These are phyloP conservation scores for Tympanoctomys barrerae DNA, from an alignment of 2,797 vertebrate genomes.

Conservation along the genomic window DNA sequence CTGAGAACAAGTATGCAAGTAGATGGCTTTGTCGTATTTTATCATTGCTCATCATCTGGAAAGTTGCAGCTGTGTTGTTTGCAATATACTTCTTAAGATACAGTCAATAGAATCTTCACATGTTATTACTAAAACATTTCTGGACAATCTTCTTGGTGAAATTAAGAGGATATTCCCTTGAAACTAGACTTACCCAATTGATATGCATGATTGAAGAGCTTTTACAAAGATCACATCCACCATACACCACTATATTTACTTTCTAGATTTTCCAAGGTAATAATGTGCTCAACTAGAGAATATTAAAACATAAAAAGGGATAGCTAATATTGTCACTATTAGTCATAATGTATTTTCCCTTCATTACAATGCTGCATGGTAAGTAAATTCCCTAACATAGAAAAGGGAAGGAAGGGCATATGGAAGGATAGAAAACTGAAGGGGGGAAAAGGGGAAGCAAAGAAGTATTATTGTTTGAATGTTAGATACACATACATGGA, in stretches of 20 bases:
- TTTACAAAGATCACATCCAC: not conserved
- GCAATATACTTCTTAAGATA: not conserved
- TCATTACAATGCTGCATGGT: not conserved
- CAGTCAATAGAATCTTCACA: not conserved
- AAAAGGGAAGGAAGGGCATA: not conserved
- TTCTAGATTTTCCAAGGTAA: not conserved
- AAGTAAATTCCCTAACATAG: not conserved
- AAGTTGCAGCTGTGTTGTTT: not conserved
- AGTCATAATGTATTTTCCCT: not conserved
- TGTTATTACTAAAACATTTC: not conserved
- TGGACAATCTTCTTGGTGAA: slow-evolving; percentile 6
- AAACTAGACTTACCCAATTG: not conserved
- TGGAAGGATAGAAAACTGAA: not conserved
- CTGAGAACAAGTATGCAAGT: not conserved
- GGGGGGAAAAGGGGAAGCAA: not conserved
- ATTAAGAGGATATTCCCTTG: not conserved
- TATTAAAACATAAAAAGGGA: not conserved
- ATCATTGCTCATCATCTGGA: not conserved
- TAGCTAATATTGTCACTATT: not conserved
- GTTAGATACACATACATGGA: not conserved
- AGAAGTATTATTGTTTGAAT: not conserved
- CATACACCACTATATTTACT: not conserved
- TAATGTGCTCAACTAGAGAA: not conserved
- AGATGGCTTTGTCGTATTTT: not conserved
- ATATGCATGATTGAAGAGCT: not conserved